These are phyloP conservation scores for Brachyrhaphis roseni DNA, from an alignment of 2,797 vertebrate genomes.

Conservation along the genomic window DNA sequence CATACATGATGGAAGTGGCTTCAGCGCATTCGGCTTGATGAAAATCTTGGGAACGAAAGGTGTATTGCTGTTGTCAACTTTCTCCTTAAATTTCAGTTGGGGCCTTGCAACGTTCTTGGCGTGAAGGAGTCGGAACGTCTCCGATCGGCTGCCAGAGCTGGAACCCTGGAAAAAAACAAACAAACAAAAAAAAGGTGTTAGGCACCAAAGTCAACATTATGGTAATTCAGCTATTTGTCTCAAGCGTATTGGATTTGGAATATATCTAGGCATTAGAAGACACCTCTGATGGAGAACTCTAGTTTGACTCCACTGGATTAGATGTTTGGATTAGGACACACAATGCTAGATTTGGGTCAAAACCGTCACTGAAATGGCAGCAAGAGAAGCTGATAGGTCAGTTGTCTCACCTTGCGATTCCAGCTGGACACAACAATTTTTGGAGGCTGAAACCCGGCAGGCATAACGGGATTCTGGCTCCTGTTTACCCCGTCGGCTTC, in stretches of 20 bases:
- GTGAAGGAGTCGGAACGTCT: conserved; percentile 92
- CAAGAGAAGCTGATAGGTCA: conserved; percentile 12
- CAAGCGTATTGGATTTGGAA: not conserved
- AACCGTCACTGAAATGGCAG: conserved; percentile 13
- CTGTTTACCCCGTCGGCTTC: conserved; percentile 92
- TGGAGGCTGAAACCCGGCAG: conserved; percentile 89
- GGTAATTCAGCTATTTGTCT: not conserved
- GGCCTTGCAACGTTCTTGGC: conserved; percentile 93
- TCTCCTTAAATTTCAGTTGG: conserved; percentile 93
- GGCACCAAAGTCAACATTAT: not conserved
- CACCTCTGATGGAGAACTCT: not conserved
- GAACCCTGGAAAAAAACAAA: conserved; percentile 74
- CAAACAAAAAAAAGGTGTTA: conserved; percentile 3
- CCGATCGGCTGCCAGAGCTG: conserved; percentile 76
- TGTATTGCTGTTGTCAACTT: conserved; percentile 95
- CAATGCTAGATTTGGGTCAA: conserved; percentile 29
- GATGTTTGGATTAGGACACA: conserved; percentile 20
- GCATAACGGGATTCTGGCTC: conserved; percentile 92
- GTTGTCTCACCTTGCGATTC: conserved; percentile 92
- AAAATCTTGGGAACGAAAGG: conserved; percentile 95
- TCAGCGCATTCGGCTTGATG: conserved; percentile 92
- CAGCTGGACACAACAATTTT: conserved; percentile 96
- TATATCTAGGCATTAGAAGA: not conserved
- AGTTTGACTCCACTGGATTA: not conserved
- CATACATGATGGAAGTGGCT: conserved; percentile 90